Evolutionary conservation across 2,797 vertebrate genomes (phyloP).

Genomic region (Cuculus canorus): DNA sequence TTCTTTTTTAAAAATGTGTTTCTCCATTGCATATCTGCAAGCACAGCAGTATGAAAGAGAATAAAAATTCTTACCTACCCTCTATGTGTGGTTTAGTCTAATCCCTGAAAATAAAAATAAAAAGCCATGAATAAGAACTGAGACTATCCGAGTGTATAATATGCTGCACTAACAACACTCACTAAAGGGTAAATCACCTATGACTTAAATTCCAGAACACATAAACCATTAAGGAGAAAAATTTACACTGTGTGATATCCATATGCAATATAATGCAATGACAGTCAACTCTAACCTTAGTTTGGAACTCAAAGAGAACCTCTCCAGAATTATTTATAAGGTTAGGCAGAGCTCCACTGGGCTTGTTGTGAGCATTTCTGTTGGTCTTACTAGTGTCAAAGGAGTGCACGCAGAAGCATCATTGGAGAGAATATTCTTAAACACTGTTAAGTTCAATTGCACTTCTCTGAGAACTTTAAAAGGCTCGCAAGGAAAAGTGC

Average conservation of each 20-base stretch:
- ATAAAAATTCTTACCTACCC: conserved; percentile 46
- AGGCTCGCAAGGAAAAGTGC: not conserved
- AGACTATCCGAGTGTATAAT: conserved; percentile 65
- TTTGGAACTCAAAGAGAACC: conserved; percentile 5
- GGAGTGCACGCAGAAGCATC: not conserved
- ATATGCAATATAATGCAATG: conserved; percentile 23
- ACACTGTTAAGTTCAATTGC: not conserved
- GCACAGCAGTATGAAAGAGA: conserved; percentile 29
- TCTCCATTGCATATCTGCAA: conserved; percentile 24
- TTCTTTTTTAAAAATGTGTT: not conserved
- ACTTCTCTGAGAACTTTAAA: not conserved
- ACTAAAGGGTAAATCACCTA: conserved; percentile 65
- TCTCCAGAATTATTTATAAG: not conserved
- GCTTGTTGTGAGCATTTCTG: not conserved
- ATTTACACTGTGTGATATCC: conserved; percentile 30
- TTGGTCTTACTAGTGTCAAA: not conserved
- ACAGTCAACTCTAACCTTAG: conserved; percentile 36
- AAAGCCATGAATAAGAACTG: conserved; percentile 67
- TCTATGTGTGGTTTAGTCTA: conserved; percentile 36
- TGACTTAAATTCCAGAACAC: conserved; percentile 55
- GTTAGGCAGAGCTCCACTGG: not conserved
- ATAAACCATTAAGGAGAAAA: conserved; percentile 44
- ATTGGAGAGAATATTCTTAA: not conserved
- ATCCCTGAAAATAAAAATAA: conserved; percentile 69
- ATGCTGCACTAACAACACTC: conserved; percentile 64